Base-by-base conservation (phyloP, 2,888 invertebrate genomes). In the Junonia oenone region DNA sequence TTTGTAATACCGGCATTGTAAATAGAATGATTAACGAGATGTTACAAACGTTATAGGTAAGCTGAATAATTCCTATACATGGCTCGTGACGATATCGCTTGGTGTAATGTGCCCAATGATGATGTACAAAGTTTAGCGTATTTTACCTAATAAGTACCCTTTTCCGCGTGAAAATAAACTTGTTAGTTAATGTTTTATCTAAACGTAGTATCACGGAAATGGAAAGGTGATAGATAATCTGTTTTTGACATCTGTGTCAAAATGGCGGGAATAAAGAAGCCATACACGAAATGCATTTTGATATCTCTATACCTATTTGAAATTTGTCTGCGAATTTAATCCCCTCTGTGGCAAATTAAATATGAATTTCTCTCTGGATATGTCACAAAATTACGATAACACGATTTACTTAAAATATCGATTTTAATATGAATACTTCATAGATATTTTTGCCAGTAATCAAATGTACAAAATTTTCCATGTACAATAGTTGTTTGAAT, bases 101-200 rank as follows among this genome's bases (percentile, higher is more conserved):
- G 38, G 15, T 40, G 52, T 53, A 53, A 46, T 45, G 48, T 50
- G 56, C 58, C 55, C 15, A 31, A 52, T 40, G 55, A 52, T 47
- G 27, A 45, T 61, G 58, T 61, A 61, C 61, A 61, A 61, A 61
- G 58, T 55, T 56, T 61, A 61, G 58, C 19, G n/a, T 59, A 60
- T 56, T n/a, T 40, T 52, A 56, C 47, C 35, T 47, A 15, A 26
- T 55, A 55, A 52, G 50, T 43, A 33, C 55, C 52, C 31, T 49
- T 46, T 27, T 37, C 46, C 29, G 22, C 13, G 22, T 43, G 43
- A 26, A 26, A 19, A 26, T 43, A 40, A 40, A 17, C 38, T 40
- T 19, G 38, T n/a, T 40, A 40, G 38, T 40, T 11, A 19, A 40
- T 40, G 15, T 4, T 40, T 17, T 40, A 19, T 6, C 6, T 35